Conservation (phyloP, 2,113 vertebrate genomes). For the Antechinus flavipes region DNA sequence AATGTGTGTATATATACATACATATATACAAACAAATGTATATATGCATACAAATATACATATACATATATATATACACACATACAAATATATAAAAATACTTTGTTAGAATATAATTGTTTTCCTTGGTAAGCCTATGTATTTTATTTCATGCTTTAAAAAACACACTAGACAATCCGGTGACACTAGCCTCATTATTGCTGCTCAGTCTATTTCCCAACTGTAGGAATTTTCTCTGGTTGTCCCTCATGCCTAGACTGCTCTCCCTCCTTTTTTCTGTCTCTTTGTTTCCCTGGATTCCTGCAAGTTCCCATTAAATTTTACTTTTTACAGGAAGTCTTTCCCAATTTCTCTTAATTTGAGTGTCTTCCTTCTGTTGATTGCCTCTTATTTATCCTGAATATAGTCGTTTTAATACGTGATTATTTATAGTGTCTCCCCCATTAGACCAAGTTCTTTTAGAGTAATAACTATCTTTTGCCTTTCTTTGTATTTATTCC, state of each 20-base stretch:
- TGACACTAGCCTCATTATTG: not conserved
- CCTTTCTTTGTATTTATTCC: not conserved
- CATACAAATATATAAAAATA: no score
- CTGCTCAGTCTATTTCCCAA: not conserved
- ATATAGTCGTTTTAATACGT: not conserved
- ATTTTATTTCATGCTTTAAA: not conserved
- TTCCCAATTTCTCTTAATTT: not conserved
- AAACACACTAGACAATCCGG: not conserved
- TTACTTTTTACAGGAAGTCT: not conserved
- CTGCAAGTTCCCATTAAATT: not conserved
- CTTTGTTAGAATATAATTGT: not conserved
- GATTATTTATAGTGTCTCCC: not conserved
- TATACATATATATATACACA: no score
- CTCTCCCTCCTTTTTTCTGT: not conserved
- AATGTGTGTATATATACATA: no score
- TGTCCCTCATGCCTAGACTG: not conserved
- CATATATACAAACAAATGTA: not conserved
- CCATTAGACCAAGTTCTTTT: not conserved
- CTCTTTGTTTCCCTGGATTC: not conserved
- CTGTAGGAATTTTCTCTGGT: not conserved
- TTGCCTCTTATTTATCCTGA: not conserved
- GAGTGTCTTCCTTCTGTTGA: not conserved
- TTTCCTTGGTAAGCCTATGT: not conserved
- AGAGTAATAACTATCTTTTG: not conserved
- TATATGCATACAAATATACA: no score